These are phyloP conservation scores for Bungarus multicinctus DNA, from an alignment of 2,113 vertebrate species.

Conservation along the genomic window DNA sequence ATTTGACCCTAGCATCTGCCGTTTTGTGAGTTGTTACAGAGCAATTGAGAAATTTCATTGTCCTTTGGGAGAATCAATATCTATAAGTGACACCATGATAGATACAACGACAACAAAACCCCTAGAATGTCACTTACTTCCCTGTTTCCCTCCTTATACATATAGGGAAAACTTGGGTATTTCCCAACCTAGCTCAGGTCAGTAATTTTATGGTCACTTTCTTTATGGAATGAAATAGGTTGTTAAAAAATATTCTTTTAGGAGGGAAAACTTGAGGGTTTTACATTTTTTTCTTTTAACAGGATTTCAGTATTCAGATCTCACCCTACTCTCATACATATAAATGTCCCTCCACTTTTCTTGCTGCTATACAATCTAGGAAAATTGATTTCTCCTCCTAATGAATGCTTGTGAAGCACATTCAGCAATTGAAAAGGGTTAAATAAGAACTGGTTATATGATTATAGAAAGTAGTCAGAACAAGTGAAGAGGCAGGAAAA, in stretches of 20 bases:
- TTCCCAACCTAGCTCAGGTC: background rate
- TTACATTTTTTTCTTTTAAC: background rate
- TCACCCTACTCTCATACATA: background rate
- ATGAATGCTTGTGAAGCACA: background rate
- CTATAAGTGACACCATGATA: background rate
- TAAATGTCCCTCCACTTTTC: background rate
- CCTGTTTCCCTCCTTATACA: background rate
- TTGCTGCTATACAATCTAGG: background rate
- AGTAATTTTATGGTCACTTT: conserved; percentile 10
- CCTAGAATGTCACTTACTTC: background rate
- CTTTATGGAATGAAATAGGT: conserved; percentile 16
- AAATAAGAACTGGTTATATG: background rate
- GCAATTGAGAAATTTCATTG: conserved; percentile 23
- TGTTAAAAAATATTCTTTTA: conserved; percentile 14
- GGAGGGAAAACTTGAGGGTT: background rate
- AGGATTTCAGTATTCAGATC: background rate
- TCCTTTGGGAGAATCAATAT: conserved; percentile 31
- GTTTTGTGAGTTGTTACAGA: conserved; percentile 10
- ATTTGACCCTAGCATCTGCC: conserved; percentile 14
- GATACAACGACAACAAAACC: background rate
- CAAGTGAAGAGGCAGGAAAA: background rate
- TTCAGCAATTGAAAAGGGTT: background rate
- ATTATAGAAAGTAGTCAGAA: background rate
- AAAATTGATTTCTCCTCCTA: background rate
- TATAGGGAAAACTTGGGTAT: background rate